A percentile compares a stretch with the other conserved stretches of the same genome.
Evolutionary conservation across 2,113 vertebrate genomes (phyloP).

Genomic region (Apodemus speciosus): DNA sequence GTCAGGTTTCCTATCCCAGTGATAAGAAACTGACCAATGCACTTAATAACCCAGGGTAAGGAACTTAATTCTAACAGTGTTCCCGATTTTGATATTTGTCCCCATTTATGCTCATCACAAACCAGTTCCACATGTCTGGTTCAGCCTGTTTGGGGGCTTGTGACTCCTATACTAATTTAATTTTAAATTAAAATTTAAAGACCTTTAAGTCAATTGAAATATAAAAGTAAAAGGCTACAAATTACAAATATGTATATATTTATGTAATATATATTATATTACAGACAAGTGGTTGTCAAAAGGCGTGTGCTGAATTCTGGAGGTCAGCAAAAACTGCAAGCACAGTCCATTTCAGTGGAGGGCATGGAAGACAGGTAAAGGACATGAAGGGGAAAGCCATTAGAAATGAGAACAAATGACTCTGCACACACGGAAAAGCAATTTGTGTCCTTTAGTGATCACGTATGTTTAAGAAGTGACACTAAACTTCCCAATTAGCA

Average conservation of each 20-base stretch:
- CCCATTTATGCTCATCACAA: not conserved
- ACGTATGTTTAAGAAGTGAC: conserved; percentile 26
- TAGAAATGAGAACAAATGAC: conserved; percentile 11
- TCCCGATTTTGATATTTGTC: not conserved
- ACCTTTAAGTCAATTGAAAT: not conserved
- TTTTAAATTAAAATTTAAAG: conserved; percentile 58
- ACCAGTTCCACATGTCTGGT: not conserved
- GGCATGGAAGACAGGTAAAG: not conserved
- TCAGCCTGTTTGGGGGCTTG: not conserved
- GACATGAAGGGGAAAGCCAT: not conserved
- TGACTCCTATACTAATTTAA: not conserved
- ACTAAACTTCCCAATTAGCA: conserved; percentile 45
- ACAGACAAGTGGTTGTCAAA: not conserved
- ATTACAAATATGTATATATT: not conserved
- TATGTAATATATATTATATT: not conserved
- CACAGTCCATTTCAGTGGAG: not conserved
- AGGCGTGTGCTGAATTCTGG: not conserved
- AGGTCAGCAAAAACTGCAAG: conserved; percentile 22
- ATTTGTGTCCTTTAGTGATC: not conserved
- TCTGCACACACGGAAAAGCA: not conserved
- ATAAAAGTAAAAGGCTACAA: conserved; percentile 43
- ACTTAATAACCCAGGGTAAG: not conserved
- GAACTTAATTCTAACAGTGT: conserved; percentile 1
- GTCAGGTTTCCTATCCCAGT: not conserved
- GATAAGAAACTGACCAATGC: not conserved